Evolutionary conservation across 2,113 vertebrate genomes (phyloP).

Genomic region (Eulemur rufifrons): DNA sequence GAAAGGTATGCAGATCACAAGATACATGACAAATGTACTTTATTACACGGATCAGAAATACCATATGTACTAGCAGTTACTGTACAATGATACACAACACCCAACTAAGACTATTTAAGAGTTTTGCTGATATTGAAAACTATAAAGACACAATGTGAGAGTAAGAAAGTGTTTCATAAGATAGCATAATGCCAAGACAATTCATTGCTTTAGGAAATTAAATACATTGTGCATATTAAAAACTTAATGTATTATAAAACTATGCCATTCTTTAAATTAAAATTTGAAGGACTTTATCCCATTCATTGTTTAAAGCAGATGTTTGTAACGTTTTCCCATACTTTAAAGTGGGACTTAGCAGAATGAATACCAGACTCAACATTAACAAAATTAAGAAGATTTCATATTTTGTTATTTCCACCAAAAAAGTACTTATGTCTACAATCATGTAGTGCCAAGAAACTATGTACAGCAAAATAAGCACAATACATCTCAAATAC

Average conservation of each 20-base stretch:
- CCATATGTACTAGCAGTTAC: conserved; percentile 76
- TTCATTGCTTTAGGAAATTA: conserved; percentile 58
- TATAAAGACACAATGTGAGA: conserved; percentile 65
- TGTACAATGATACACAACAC: conserved; percentile 73
- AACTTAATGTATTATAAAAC: conserved; percentile 58
- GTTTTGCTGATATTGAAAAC: conserved; percentile 77
- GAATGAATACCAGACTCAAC: conserved; percentile 60
- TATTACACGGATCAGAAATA: conserved; percentile 80
- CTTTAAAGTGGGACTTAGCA: conserved; percentile 54
- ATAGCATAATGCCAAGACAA: conserved; percentile 66
- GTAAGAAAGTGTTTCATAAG: conserved; percentile 79
- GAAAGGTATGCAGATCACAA: conserved; percentile 81
- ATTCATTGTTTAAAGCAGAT: conserved; percentile 74
- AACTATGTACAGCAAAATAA: background rate
- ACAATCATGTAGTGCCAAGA: background rate
- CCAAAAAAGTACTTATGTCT: conserved; percentile 12
- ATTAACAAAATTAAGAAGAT: conserved; percentile 60
- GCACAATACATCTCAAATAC: background rate
- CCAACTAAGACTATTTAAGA: conserved; percentile 68
- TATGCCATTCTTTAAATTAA: conserved; percentile 63
- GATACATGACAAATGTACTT: conserved; percentile 81
- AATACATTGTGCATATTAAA: conserved; percentile 60
- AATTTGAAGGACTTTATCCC: conserved; percentile 53
- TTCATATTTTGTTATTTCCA: conserved; percentile 60
- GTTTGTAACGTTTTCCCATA: conserved; percentile 56